Conservation (phyloP, 2,797 vertebrate species). For the Onychomys leucogaster region DNA sequence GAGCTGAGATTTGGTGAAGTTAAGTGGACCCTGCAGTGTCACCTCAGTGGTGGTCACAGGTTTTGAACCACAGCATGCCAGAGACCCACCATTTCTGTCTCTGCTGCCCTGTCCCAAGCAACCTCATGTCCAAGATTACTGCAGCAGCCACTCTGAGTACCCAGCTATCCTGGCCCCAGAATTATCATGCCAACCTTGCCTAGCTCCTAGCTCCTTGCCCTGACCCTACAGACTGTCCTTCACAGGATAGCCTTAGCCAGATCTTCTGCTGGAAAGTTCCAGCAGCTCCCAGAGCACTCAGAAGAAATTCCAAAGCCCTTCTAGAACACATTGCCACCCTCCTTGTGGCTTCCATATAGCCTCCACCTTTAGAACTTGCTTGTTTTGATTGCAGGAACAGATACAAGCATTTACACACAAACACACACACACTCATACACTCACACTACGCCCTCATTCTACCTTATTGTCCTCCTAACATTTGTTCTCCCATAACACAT, state of each 20-base stretch:
- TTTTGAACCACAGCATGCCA: neutral
- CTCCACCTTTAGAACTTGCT: neutral
- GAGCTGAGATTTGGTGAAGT: neutral
- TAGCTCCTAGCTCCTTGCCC: neutral
- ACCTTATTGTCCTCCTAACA: neutral
- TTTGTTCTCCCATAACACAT: neutral
- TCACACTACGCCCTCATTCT: neutral
- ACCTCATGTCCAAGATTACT: neutral
- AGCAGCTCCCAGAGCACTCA: neutral
- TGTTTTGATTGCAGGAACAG: neutral
- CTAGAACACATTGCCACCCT: neutral
- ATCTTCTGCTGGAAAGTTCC: neutral
- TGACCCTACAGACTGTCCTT: neutral
- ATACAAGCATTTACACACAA: neutral
- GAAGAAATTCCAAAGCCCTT: neutral
- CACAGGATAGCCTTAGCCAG: fast-evolving
- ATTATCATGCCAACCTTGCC: neutral
- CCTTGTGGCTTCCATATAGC: neutral
- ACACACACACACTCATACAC: neutral
- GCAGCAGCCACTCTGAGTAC: neutral
- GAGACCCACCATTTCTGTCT: neutral
- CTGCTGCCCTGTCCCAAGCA: neutral
- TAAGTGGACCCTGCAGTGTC: neutral
- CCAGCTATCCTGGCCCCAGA: neutral
- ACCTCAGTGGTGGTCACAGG: too few relatives aligned